Percentiles rank a stretch among this genome's conserved stretches.
Conservation (phyloP, 2,888 invertebrate species). For the Caenorhabditis sp. region DNA sequence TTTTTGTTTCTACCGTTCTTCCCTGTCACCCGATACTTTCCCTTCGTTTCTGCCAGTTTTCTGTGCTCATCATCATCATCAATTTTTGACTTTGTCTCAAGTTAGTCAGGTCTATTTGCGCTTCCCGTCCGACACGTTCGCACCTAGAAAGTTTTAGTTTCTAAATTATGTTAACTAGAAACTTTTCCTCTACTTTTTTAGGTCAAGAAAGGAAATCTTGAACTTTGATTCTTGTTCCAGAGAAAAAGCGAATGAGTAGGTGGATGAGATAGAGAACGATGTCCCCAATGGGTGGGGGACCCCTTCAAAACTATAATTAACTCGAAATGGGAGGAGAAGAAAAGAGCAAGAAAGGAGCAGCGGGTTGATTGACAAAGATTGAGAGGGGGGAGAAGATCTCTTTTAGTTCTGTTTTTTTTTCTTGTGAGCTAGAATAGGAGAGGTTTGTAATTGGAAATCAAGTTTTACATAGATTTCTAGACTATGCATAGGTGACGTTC, state of each 20-base stretch:
- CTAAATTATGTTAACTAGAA: conserved; percentile 14
- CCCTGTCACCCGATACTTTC: conserved; percentile 33
- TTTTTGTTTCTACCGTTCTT: conserved; percentile 51
- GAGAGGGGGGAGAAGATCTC: conserved; percentile 17
- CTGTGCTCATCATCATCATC: conserved; percentile 1
- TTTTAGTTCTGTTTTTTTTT: background rate
- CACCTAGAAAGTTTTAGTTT: too few species aligned
- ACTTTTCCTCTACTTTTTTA: too few species aligned
- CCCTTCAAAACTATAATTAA: conserved; percentile 36
- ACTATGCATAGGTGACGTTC: too few species aligned
- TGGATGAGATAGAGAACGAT: background rate
- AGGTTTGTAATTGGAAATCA: background rate
- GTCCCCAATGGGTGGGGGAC: background rate
- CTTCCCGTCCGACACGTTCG: conserved; percentile 20
- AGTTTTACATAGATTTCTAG: too few species aligned
- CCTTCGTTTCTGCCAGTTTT: too few species aligned
- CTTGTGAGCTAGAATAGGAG: too few species aligned
- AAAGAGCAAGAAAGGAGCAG: background rate
- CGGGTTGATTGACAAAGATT: conserved; percentile 33
- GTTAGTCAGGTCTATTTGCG: conserved; percentile 1
- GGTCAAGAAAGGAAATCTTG: background rate
- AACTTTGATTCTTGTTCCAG: background rate
- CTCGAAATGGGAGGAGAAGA: background rate
- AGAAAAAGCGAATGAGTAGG: conserved; percentile 7
- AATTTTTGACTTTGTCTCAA: background rate